Percentiles rank a stretch among this genome's conserved stretches.
Evolutionary conservation across 2,888 invertebrate genomes (phyloP).

Genomic region (Portevinia maculata): DNA sequence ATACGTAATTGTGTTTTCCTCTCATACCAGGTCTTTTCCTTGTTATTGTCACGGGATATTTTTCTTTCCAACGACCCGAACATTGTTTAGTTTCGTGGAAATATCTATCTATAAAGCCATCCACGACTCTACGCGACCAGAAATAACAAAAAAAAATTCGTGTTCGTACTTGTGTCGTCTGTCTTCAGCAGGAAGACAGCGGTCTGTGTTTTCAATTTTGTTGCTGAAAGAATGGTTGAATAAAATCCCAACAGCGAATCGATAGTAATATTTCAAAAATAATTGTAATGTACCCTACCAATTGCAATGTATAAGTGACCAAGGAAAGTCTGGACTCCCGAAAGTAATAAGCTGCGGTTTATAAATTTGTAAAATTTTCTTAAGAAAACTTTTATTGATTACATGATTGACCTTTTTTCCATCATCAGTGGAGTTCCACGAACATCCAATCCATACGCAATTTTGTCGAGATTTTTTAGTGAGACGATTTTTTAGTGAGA

Average conservation of each 20-base stretch:
- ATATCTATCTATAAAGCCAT: conserved; percentile 50
- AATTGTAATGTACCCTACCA: not conserved
- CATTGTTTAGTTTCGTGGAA: conserved; percentile 57
- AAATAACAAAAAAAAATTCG: conserved; percentile 6
- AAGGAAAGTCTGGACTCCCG: too few species aligned
- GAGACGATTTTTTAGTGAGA: too few species aligned
- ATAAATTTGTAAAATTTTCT: too few species aligned
- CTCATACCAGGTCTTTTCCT: not conserved
- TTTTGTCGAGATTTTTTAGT: too few species aligned
- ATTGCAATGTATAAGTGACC: too few species aligned
- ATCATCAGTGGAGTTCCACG: too few species aligned
- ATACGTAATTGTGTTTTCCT: conserved; percentile 10
- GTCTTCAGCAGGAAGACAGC: conserved; percentile 52
- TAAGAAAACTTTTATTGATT: too few species aligned
- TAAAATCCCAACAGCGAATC: not conserved
- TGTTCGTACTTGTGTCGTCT: conserved; percentile 46
- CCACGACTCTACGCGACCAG: conserved; percentile 37
- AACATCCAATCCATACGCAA: too few species aligned
- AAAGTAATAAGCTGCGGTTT: too few species aligned
- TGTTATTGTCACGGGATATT: conserved; percentile 4
- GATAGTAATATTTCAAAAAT: not conserved
- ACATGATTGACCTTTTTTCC: too few species aligned
- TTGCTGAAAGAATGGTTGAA: not conserved
- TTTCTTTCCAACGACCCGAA: conserved; percentile 37
- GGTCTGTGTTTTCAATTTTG: conserved; percentile 48